Conservation (phyloP, 1,140 invertebrate genomes). For the Drosophila persimilis region DNA sequence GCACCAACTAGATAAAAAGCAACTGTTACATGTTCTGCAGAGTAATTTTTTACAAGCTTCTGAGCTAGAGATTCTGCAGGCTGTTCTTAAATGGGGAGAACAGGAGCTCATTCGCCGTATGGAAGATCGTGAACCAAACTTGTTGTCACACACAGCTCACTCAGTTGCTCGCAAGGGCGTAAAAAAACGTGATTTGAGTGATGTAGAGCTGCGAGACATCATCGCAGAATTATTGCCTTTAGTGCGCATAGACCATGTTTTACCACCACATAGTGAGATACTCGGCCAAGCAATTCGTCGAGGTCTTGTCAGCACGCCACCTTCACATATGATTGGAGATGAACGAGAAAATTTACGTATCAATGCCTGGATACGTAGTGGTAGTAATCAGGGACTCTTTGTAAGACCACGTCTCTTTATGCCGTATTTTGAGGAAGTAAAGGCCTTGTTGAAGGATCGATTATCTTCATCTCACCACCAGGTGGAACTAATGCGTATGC, state of each 20-base stretch:
- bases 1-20: constrained; percentile 91
- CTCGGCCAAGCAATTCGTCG: constrained; percentile 90
- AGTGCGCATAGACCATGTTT: constrained; percentile 94
- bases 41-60: constrained; percentile 96
- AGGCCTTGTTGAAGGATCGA: constrained; percentile 93
- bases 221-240: constrained; percentile 92
- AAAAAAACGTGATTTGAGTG: constrained; percentile 92
- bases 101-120: constrained; percentile 91
- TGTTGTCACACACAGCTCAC: constrained; percentile 84
- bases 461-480: constrained; percentile 86
- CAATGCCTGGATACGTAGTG: constrained; percentile 93
- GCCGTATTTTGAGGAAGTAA: constrained; percentile 97
- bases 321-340: constrained; percentile 93
- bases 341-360: constrained; percentile 88
- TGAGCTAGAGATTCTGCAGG: constrained; percentile 93
- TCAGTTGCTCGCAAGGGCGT: constrained; percentile 89
- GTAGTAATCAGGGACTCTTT: constrained; percentile 91
- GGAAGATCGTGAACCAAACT: constrained; percentile 95
- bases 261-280: constrained; percentile 93
- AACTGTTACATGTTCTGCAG: constrained; percentile 91
- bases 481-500: constrained; percentile 89
- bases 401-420: constrained; percentile 94
- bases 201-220: constrained; percentile 93
- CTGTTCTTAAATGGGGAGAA: constrained; percentile 96
- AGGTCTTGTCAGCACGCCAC: constrained; percentile 92